Percentiles rank a stretch among this genome's conserved stretches.
phyloP scores from a whole-genome alignment of 2,888 invertebrate genomes.

The Phasia obesa region DNA sequence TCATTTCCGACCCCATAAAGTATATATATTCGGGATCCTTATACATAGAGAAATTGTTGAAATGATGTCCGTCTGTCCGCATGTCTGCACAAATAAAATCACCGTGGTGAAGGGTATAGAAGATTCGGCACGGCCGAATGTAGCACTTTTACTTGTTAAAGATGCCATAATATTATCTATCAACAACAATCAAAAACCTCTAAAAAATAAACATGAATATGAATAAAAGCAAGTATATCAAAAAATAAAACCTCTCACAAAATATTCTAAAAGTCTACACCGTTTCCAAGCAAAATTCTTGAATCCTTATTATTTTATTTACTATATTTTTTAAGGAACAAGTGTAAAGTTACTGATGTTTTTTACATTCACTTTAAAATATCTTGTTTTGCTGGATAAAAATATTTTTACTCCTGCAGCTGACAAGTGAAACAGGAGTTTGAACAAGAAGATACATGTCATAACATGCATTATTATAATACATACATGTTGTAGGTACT shows the following conservation, averaged over 20 bases:
- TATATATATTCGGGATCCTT: too few species aligned
- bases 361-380: neutral
- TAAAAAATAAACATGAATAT: neutral
- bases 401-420: constrained; percentile 54
- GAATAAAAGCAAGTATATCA: constrained; percentile 24
- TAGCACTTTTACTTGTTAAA: constrained; percentile 19
- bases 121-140: too few species aligned
- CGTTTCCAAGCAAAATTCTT: too few species aligned
- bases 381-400: constrained; percentile 7
- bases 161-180: constrained; percentile 3
- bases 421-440: constrained; percentile 47
- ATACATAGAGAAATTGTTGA: too few species aligned
- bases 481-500: neutral
- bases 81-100: too few species aligned
- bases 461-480: constrained; percentile 27
- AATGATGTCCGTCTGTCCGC: too few species aligned
- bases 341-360: too few species aligned
- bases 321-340: too few species aligned
- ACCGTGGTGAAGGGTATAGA: too few species aligned
- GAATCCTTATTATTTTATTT: too few species aligned
- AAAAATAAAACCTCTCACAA: constrained; percentile 1
- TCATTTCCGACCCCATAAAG: too few species aligned
- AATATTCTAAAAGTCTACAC: too few species aligned
- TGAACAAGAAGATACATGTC: constrained; percentile 26
- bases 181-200: constrained; percentile 23